phyloP scores from a whole-genome alignment of 1,140 invertebrate genomes.

The Sycophila sp. region DNA sequence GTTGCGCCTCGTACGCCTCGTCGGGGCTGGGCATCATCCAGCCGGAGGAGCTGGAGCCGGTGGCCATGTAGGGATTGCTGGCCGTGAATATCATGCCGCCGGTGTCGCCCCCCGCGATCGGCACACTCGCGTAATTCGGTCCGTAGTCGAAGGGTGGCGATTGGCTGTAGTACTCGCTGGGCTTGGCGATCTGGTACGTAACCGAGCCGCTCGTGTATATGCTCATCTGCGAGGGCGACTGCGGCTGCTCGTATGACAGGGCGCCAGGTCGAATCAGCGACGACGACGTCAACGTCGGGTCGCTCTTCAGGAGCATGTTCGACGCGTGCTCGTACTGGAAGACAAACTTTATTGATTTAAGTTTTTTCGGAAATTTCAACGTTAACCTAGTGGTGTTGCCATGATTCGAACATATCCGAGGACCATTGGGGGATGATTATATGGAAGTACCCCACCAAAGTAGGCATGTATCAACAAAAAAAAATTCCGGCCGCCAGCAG shows the following conservation, averaged over 20 bases:
- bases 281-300: conserved; percentile 69
- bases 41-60: conserved; percentile 47
- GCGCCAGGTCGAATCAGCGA: conserved; percentile 61
- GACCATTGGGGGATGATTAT: no score
- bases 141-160: conserved; percentile 51
- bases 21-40: conserved; percentile 44
- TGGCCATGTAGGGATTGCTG: conserved; percentile 53
- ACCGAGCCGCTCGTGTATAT: conserved; percentile 66
- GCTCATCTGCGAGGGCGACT: conserved; percentile 69
- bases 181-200: conserved; percentile 59
- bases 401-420: no score
- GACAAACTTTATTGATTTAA: not conserved
- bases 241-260: conserved; percentile 67
- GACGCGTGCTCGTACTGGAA: conserved; percentile 57
- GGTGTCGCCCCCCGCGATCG: conserved; percentile 47
- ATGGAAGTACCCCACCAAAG: no score
- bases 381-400: no score
- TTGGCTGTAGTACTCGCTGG: conserved; percentile 54
- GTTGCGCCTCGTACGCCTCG: conserved; percentile 52
- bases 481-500: no score
- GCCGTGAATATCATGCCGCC: conserved; percentile 53
- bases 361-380: no score
- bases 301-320: conserved; percentile 65
- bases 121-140: conserved; percentile 47
- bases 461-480: no score